phyloP scores from a whole-genome alignment of 2,888 invertebrate species.

The Ptychoptera albimana region DNA sequence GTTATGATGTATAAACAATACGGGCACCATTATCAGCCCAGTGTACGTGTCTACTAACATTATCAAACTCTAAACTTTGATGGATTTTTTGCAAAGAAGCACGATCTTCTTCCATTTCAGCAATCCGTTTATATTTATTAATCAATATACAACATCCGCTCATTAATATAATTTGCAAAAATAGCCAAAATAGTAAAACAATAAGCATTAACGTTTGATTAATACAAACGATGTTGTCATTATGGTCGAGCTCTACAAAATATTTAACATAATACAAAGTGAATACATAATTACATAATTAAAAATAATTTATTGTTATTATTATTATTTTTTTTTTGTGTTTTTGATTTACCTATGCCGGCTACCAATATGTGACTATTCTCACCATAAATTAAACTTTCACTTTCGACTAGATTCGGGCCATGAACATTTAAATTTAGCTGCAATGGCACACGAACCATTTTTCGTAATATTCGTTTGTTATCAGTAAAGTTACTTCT shows the following conservation, averaged over 20 bases:
- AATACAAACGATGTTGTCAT: constrained; percentile 36
- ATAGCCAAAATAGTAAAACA: constrained; percentile 40
- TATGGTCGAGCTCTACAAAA: constrained; percentile 7
- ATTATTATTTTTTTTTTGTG: background rate
- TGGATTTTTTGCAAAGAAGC: constrained; percentile 32
- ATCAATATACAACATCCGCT: constrained; percentile 37
- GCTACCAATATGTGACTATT: constrained; percentile 38
- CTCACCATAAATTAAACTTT: constrained; percentile 47
- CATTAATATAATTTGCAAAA: constrained; percentile 39
- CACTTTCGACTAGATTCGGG: constrained; percentile 37
- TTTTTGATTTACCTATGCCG: constrained; percentile 32
- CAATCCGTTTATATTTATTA: constrained; percentile 35
- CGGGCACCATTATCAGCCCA: constrained; percentile 44
- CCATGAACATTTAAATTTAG: constrained; percentile 40
- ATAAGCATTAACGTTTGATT: constrained; percentile 49
- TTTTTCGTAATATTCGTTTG: background rate
- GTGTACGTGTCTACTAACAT: constrained; percentile 49
- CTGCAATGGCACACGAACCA: constrained; percentile 34
- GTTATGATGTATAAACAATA: background rate
- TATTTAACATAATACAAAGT: background rate
- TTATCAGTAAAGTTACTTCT: constrained; percentile 2
- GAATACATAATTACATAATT: background rate
- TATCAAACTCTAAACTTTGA: constrained; percentile 47
- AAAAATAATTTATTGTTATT: background rate
- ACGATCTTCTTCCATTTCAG: constrained; percentile 31